Conservation (phyloP, 2,797 vertebrate genomes). For the Crax fasciolata region DNA sequence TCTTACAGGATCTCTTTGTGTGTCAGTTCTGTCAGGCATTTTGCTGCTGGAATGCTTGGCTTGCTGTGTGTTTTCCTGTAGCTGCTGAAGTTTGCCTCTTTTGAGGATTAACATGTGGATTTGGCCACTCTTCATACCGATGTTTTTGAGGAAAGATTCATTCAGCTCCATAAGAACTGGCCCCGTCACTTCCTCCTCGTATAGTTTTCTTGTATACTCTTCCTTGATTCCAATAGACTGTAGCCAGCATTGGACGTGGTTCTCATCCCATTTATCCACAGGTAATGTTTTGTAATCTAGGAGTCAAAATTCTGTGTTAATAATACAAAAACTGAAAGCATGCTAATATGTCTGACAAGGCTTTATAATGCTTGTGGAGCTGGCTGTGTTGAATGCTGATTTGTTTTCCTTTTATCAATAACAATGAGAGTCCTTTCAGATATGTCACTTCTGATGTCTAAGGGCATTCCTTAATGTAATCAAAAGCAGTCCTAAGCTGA, state of each 20-base stretch:
- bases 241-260: conserved; percentile 86
- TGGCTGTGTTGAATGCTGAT: fast-evolving
- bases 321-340: background rate
- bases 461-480: background rate
- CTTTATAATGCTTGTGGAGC: background rate
- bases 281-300: conserved; percentile 62
- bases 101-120: conserved; percentile 83
- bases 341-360: fast-evolving
- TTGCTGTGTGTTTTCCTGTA: background rate
- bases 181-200: conserved; percentile 84
- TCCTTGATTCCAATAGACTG: conserved; percentile 83
- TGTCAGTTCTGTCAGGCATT: fast-evolving
- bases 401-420: background rate
- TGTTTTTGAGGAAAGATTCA: conserved; percentile 80
- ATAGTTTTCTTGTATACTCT: conserved; percentile 80
- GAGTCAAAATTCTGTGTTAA: background rate
- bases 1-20: background rate
- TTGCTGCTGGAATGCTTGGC: background rate
- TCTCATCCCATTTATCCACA: conserved; percentile 83
- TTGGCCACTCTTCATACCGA: conserved; percentile 85
- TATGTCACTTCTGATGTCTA: background rate
- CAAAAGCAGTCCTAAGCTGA: background rate
- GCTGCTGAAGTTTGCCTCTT: conserved; percentile 77
- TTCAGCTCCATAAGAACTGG: conserved; percentile 75
- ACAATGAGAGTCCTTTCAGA: background rate